Evolutionary conservation across 2,888 invertebrate genomes (phyloP).

Genomic region (Caenorhabditis wallacei): DNA sequence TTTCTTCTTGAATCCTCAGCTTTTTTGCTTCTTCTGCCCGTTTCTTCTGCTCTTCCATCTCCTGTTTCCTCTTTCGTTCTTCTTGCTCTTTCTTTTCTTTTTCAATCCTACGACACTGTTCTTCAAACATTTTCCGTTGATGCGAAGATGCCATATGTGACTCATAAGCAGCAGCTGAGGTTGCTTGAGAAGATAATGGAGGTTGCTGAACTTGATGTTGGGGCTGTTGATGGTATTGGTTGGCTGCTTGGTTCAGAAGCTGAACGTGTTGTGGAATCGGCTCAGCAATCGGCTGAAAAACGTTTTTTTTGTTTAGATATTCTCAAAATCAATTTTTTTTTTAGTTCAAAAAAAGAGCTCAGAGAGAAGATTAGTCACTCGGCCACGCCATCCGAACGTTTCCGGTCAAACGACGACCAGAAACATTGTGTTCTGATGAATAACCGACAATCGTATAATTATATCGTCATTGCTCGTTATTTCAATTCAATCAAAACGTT

Average conservation of each 20-base stretch:
- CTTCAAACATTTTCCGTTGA: conserved; percentile 42
- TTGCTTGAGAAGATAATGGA: conserved; percentile 28
- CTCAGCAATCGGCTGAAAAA: conserved; percentile 28
- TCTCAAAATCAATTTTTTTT: neutral
- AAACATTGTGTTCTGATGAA: conserved; percentile 10
- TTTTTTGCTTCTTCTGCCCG: conserved; percentile 45
- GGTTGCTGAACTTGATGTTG: conserved; percentile 56
- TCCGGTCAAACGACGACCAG: conserved; percentile 11
- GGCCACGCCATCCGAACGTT: conserved; percentile 27
- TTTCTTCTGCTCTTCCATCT: conserved; percentile 53
- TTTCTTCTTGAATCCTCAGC: conserved; percentile 5
- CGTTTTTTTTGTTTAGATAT: neutral
- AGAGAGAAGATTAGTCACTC: conserved; percentile 47
- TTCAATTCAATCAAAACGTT: neutral
- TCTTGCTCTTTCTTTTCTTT: conserved; percentile 46
- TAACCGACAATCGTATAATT: neutral
- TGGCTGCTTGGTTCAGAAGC: conserved; percentile 6
- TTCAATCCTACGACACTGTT: conserved; percentile 49
- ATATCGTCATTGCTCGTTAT: conserved; percentile 8
- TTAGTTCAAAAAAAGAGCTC: conserved; percentile 18
- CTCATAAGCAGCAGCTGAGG: neutral
- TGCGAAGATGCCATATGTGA: neutral
- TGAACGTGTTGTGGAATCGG: conserved; percentile 34
- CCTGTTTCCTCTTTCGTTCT: conserved; percentile 54
- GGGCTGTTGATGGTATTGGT: conserved; percentile 37